phyloP scores from a whole-genome alignment of 2,888 invertebrate species.

The Sinotaia quadrata region DNA sequence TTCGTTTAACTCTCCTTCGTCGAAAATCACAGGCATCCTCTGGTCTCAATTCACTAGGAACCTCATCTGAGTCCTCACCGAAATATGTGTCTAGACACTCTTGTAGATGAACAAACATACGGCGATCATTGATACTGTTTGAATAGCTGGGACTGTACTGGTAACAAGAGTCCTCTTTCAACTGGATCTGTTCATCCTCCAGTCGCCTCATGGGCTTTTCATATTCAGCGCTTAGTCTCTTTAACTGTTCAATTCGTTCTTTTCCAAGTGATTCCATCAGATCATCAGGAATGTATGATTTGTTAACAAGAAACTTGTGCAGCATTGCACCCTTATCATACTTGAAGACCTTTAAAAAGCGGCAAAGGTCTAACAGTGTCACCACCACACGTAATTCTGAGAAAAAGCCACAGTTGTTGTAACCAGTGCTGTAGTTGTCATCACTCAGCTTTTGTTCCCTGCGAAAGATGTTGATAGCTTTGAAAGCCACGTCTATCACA shows the following conservation, averaged over 20 bases:
- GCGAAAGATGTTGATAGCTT: conserved; percentile 41
- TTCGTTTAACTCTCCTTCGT: conserved; percentile 36
- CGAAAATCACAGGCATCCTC: conserved; percentile 38
- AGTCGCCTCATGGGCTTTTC: conserved; percentile 34
- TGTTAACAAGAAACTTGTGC: conserved; percentile 38
- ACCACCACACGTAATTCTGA: conserved; percentile 42
- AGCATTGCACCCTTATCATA: conserved; percentile 27
- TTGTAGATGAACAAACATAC: conserved; percentile 33
- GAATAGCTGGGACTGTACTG: conserved; percentile 21
- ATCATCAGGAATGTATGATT: conserved; percentile 24
- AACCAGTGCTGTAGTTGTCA: conserved; percentile 28
- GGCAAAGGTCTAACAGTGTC: conserved; percentile 42
- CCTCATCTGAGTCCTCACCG: conserved; percentile 42
- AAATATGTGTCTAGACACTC: conserved; percentile 44
- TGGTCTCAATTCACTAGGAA: conserved; percentile 32
- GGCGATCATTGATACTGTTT: conserved; percentile 8
- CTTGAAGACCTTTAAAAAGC: conserved; percentile 25
- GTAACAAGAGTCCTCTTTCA: conserved; percentile 35
- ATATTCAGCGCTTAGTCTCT: conserved; percentile 28
- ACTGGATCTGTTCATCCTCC: conserved; percentile 40
- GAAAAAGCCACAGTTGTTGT: conserved; percentile 48
- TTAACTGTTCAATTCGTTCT: conserved; percentile 31
- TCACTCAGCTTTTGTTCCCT: conserved; percentile 46
- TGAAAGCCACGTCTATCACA: conserved; percentile 37
- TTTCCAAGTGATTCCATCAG: conserved; percentile 22